Evolutionary conservation across 2,888 invertebrate species (phyloP), one percentile per base, ranked within the genome.

Genomic region (Suillia variegata): DNA sequence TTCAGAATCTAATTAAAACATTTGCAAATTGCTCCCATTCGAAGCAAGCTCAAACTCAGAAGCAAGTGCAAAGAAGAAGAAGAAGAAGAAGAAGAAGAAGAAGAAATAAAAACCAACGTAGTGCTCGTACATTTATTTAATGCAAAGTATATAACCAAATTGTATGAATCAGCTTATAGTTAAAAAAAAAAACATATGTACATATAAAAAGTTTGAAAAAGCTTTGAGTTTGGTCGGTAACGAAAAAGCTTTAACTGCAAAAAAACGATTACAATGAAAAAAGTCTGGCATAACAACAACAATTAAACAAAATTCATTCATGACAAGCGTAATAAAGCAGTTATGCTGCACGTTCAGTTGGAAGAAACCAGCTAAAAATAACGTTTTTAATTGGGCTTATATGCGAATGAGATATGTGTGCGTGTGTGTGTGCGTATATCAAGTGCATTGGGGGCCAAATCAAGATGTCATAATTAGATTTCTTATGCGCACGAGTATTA

Each of bases 401-500:
- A 61, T 57, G 59, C 49, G 54, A 50, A 38, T 52, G 34, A 38
- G 34, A 17, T 17, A 45, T 54, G 54, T 34, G 52, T 42, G 31
- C 47, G 18, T 47, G 6, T 48, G 58, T 50, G 48, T 54, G 49
- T 54, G 66, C 57, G 62, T 71, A 65, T 75, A 74, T 73, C 72
- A 72, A 72, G 72, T 72, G 72, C 74, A 74, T 62, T 66, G 67
- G 59, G 18, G 69, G 62, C 67, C 69, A 70, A 68, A 75, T 74
- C 74, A 70, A 70, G 61, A 62, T 59, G 65, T 64, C 62, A 63
- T 73, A 73, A 74, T 74, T 75, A 67, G 75, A 66, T 67, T 70
- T 70, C 69, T 70, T 70, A 71, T 74, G 67, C 70, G 70, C 69
- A 70, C 70, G 70, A 72, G 67, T 15, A 31, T 54, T 38, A 47